phyloP scores from a whole-genome alignment of 2,797 vertebrate species.

The Schizothorax lantsangensis region DNA sequence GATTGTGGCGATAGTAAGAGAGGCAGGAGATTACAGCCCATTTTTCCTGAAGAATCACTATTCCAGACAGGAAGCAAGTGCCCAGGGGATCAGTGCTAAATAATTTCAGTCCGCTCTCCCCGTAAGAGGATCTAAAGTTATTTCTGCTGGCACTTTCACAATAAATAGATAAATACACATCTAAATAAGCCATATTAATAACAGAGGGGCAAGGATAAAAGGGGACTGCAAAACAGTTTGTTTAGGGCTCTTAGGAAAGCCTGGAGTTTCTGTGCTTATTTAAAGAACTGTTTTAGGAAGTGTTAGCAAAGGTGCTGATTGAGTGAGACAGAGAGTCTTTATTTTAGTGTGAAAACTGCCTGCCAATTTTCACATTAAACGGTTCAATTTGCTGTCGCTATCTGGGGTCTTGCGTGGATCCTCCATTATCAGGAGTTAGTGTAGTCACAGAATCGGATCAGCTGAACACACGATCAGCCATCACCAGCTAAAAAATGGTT shows the following conservation, averaged over 20 bases:
- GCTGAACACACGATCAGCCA: not conserved
- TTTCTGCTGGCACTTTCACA: constrained; percentile 48
- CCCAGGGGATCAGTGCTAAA: constrained; percentile 44
- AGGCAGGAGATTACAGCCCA: constrained; percentile 13
- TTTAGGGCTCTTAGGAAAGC: not conserved
- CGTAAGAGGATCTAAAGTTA: constrained; percentile 50
- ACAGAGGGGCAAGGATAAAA: not conserved
- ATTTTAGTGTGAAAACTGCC: constrained; percentile 8
- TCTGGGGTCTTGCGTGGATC: constrained; percentile 9
- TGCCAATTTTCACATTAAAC: constrained; percentile 53
- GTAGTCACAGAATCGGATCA: constrained; percentile 35
- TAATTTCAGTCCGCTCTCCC: constrained; percentile 42
- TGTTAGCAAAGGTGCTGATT: constrained; percentile 45
- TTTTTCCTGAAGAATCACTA: constrained; percentile 41
- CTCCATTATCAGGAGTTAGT: constrained; percentile 30
- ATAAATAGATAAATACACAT: constrained; percentile 54
- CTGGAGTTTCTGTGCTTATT: constrained; percentile 37
- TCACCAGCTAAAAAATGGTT: not conserved
- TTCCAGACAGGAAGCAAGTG: constrained; percentile 50
- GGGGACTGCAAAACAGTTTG: not conserved
- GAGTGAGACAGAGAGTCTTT: constrained; percentile 42
- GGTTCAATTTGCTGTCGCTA: constrained; percentile 46
- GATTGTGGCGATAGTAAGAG: constrained; percentile 36
- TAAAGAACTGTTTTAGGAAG: constrained; percentile 39
- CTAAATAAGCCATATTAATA: constrained; percentile 42